Percentiles rank a stretch among this genome's conserved stretches.
Evolutionary conservation across 2,888 invertebrate species (phyloP).

Genomic region (Subacronicta megacephala): DNA sequence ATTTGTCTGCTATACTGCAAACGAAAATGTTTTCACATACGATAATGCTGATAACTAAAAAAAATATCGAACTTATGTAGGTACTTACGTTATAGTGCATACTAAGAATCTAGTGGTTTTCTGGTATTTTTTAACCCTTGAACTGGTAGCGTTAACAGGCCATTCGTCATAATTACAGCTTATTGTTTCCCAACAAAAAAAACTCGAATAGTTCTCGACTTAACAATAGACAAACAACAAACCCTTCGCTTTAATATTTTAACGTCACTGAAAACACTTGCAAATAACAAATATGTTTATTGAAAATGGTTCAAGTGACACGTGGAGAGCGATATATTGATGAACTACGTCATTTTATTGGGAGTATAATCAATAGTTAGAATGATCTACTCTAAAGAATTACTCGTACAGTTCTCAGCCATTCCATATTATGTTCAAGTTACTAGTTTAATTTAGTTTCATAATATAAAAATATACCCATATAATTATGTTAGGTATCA

Average conservation of each 20-base stretch:
- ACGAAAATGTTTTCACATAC: too few relatives aligned
- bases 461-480: too few relatives aligned
- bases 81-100: too few relatives aligned
- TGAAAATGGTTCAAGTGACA: conserved; percentile 20
- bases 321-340: conserved; percentile 44
- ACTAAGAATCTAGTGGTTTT: neutral
- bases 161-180: conserved; percentile 65
- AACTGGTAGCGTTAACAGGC: conserved; percentile 19
- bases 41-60: too few relatives aligned
- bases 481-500: too few relatives aligned
- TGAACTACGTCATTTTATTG: too few relatives aligned
- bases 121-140: conserved; percentile 3
- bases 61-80: neutral
- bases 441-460: too few relatives aligned
- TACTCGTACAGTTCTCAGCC: too few relatives aligned
- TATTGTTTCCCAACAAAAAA: conserved; percentile 71
- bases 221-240: conserved; percentile 77
- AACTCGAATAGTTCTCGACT: conserved; percentile 71
- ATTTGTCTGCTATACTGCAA: too few relatives aligned
- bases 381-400: too few relatives aligned
- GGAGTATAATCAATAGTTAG: too few relatives aligned
- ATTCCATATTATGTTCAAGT: too few relatives aligned
- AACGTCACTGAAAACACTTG: conserved; percentile 69
- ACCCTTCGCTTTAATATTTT: conserved; percentile 79
- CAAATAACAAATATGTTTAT: conserved; percentile 48